phyloP scores from a whole-genome alignment of 2,113 vertebrate genomes.

The Bubo blakistoni region DNA sequence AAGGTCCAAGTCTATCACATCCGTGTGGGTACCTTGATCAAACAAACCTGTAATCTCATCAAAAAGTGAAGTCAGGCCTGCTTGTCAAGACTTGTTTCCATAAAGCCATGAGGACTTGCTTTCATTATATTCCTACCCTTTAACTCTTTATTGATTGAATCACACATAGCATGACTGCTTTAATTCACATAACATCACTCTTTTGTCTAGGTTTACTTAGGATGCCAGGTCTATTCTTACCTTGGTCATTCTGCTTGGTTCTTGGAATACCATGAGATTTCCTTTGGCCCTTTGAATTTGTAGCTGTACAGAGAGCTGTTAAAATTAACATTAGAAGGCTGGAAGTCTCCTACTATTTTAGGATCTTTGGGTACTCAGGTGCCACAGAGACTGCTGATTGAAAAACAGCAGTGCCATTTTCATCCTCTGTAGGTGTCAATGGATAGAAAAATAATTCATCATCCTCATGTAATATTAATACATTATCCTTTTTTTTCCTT shows the following conservation, averaged over 20 bases:
- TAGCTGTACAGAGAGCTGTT: neutral
- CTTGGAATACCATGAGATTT: neutral
- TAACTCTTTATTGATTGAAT: slow-evolving; percentile 22
- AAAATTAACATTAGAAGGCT: neutral
- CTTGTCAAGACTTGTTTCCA: slow-evolving; percentile 56
- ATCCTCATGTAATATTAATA: neutral
- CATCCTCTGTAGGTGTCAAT: neutral
- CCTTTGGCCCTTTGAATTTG: neutral
- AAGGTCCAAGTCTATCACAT: slow-evolving; percentile 58
- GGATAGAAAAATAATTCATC: neutral
- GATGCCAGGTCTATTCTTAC: neutral
- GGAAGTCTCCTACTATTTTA: neutral
- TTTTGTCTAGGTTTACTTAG: neutral
- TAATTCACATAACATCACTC: neutral
- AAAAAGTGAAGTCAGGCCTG: slow-evolving; percentile 51
- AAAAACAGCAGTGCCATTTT: slow-evolving; percentile 6
- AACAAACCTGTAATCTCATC: slow-evolving; percentile 62
- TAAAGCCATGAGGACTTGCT: slow-evolving; percentile 13
- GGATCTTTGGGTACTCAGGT: neutral
- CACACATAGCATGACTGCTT: neutral
- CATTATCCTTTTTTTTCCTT: neutral
- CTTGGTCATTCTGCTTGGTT: neutral
- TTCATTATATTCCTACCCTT: slow-evolving; percentile 27
- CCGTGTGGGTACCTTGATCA: slow-evolving; percentile 60
- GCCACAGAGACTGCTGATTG: neutral